These are phyloP conservation scores for Noctuana brunneofusca DNA, from an alignment of 2,888 invertebrate species.

Conservation along the genomic window DNA sequence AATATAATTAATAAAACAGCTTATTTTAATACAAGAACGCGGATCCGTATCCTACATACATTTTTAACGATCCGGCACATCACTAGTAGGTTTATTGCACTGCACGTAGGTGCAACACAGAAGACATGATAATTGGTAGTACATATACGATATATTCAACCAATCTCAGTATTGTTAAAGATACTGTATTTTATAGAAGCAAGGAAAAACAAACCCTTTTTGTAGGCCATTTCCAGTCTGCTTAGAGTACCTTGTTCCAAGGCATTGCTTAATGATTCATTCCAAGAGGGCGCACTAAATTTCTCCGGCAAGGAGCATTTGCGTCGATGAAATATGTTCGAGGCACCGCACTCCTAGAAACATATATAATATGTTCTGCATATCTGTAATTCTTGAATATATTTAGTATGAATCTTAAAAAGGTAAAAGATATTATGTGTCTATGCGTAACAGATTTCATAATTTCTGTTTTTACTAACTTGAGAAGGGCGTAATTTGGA, in stretches of 20 bases:
- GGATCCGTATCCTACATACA: too few relatives aligned
- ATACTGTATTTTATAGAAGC: neutral
- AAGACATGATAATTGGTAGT: neutral
- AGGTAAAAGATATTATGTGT: neutral
- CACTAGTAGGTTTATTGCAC: too few relatives aligned
- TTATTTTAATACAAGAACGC: too few relatives aligned
- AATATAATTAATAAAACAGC: too few relatives aligned
- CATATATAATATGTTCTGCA: conserved; percentile 8
- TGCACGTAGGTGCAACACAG: neutral
- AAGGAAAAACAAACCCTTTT: conserved; percentile 14
- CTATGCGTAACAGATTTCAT: neutral
- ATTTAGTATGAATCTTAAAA: neutral
- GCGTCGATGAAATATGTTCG: conserved; percentile 43
- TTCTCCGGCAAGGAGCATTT: conserved; percentile 51
- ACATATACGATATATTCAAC: neutral
- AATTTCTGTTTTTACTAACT: too few relatives aligned
- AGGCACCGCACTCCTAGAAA: conserved; percentile 7
- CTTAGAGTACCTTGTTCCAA: conserved; percentile 36
- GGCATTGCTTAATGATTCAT: conserved; percentile 57
- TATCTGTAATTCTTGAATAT: neutral
- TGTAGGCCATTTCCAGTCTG: conserved; percentile 20
- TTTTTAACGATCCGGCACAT: too few relatives aligned
- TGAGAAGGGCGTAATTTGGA: too few relatives aligned
- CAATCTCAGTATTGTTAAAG: neutral
- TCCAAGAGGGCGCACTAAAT: conserved; percentile 50